Conservation (phyloP, 1,140 invertebrate species). For the Drosophila setifemur region DNA sequence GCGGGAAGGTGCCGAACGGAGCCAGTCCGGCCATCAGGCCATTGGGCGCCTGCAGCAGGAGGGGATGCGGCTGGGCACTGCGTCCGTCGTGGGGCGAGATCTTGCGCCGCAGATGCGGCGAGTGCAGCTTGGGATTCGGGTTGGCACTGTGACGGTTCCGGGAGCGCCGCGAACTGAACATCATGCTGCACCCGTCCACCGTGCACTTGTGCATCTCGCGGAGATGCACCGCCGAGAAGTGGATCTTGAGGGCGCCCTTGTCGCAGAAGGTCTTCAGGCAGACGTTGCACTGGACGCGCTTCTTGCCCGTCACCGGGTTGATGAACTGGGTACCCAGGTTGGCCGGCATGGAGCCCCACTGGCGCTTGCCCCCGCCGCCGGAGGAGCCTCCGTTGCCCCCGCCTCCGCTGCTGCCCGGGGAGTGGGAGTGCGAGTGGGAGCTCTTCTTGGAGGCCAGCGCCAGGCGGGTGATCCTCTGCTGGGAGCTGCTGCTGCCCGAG, state of each 20-base stretch:
- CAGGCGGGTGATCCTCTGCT: slow-evolving; percentile 49
- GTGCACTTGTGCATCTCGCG: slow-evolving; percentile 99
- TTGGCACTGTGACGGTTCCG: slow-evolving; percentile 98
- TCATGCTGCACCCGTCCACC: slow-evolving; percentile 99
- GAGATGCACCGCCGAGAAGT: slow-evolving; percentile 99
- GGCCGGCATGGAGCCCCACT: slow-evolving; percentile 93
- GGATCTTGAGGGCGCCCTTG: slow-evolving; percentile 99
- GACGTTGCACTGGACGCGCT: slow-evolving; percentile 98
- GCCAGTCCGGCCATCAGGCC: slow-evolving; percentile 86
- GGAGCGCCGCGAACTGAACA: slow-evolving; percentile 98
- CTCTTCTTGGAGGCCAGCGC: slow-evolving; percentile 84
- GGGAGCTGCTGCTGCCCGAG: background rate
- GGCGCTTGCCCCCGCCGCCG: slow-evolving; percentile 85
- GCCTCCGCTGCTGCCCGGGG: slow-evolving; percentile 82
- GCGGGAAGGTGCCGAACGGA: slow-evolving; percentile 89
- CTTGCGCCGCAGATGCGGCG: slow-evolving; percentile 94
- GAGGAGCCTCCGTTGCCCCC: slow-evolving; percentile 77
- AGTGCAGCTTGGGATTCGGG: slow-evolving; percentile 99
- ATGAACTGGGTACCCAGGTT: slow-evolving; percentile 95
- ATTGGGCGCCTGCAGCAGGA: slow-evolving; percentile 89
- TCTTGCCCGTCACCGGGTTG: slow-evolving; percentile 96
- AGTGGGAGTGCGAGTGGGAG: too few relatives aligned
- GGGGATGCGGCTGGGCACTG: slow-evolving; percentile 91
- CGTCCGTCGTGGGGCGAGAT: slow-evolving; percentile 96
- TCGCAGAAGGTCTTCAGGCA: slow-evolving; percentile 99